Conservation (phyloP, 2,113 vertebrate species). For the Pluvialis apricaria region DNA sequence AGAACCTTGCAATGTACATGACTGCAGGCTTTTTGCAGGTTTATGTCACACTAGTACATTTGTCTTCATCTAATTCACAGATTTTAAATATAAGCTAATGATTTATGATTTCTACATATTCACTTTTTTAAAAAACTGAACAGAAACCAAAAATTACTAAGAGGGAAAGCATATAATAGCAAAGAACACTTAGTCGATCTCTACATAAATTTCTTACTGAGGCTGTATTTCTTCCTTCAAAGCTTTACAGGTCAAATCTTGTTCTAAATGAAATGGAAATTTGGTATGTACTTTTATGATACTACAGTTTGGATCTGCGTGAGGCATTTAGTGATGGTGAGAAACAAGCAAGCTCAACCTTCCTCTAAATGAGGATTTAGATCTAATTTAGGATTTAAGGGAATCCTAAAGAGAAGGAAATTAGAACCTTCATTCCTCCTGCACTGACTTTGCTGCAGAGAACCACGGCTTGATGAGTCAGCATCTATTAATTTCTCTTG, state of each 20-base stretch:
- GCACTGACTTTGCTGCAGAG: neutral
- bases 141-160: neutral
- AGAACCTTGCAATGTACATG: neutral
- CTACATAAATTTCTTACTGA: neutral
- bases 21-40: neutral
- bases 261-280: neutral
- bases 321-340: neutral
- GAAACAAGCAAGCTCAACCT: neutral
- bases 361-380: neutral
- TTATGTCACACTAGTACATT: neutral
- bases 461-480: neutral
- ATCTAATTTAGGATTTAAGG: neutral
- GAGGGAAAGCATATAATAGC: neutral
- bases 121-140: neutral
- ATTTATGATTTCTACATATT: neutral
- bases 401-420: neutral
- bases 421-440: neutral
- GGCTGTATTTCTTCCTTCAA: rapidly evolving
- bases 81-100: neutral
- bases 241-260: neutral
- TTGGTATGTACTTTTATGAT: neutral
- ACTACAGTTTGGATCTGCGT: neutral
- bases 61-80: neutral
- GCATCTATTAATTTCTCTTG: neutral
- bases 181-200: neutral